These are phyloP conservation scores for Tiliacea citrago DNA, from an alignment of 2,888 invertebrate species.

Conservation along the genomic window DNA sequence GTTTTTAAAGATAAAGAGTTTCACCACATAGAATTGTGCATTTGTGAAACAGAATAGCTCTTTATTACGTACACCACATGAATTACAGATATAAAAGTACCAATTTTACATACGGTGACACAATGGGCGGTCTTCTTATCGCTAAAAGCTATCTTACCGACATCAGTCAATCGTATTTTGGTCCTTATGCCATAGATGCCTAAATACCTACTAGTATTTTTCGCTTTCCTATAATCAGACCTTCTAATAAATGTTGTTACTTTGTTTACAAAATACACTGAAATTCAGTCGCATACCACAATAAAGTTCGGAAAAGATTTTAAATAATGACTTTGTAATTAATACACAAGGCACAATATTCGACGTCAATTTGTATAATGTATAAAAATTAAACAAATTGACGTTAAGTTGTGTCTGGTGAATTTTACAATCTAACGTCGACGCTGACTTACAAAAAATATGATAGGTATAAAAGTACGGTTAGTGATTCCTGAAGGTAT, in stretches of 20 bases:
- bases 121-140: no score
- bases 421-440: slow-evolving; percentile 18
- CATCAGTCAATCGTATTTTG: no score
- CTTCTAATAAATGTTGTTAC: slow-evolving; percentile 7
- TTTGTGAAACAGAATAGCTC: not conserved
- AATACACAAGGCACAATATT: no score
- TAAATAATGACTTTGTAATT: not conserved
- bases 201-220: no score
- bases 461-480: not conserved
- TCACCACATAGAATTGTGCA: not conserved
- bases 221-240: not conserved
- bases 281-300: not conserved
- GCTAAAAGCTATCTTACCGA: no score
- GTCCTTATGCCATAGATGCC: no score
- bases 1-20: not conserved
- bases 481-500: not conserved
- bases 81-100: no score
- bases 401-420: not conserved
- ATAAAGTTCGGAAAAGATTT: slow-evolving; percentile 8
- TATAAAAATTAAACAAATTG: slow-evolving; percentile 8
- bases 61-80: no score
- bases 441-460: not conserved
- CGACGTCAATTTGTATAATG: not conserved
- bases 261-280: slow-evolving; percentile 27
- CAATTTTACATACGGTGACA: no score